Evolutionary conservation across 2,888 invertebrate genomes (phyloP), one percentile per base, ranked within the genome.

Genomic region (Cryptocephalus primarius): DNA sequence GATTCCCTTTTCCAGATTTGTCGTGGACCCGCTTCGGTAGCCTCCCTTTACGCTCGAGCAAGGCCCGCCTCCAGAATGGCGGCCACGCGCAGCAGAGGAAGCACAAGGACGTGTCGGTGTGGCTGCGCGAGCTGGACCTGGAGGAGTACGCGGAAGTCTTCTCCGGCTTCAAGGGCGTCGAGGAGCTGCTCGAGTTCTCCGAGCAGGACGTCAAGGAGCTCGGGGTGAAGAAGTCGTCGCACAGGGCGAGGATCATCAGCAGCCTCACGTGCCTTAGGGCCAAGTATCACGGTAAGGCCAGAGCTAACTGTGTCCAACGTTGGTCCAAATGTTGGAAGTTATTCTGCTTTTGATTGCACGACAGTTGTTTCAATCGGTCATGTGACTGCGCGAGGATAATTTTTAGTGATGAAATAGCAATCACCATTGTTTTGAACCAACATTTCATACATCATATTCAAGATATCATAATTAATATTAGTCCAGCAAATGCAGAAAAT

Each of bases 211-310:
- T 83, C 42, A 76, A 75, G 58, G 71, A 75, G 40, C 64, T 80
- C 48, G 83, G 83, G 0, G 72, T 83, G 33, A 76, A 75, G 52
- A 78, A 78, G 57, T 73, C 79, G 2, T 76, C 76, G 11, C 82
- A 83, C 66, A 68, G 83, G 32, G 79, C 80, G 1, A 72, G 76
- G 56, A 78, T 83, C 55, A 74, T 80, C 50, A 76, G 79, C 33
- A 82, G 79, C 62, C 68, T 83, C 44, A 72, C 79, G n/a, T 74
- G 77, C 8, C 71, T 83, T 4, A 71, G 77, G 38, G 75, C 78
- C 22, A 83, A 82, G 64, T 76, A 76, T 44, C 70, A 77, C 50
- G 76, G 78, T 69, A 68, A 72, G 60, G 13, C 12, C 3, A 22
- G 3, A 22, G 22, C 2, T 22, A 6, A 22, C 2, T 22, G 22